Conservation (phyloP, 2,797 vertebrate genomes). For the Salmo trutta region DNA sequence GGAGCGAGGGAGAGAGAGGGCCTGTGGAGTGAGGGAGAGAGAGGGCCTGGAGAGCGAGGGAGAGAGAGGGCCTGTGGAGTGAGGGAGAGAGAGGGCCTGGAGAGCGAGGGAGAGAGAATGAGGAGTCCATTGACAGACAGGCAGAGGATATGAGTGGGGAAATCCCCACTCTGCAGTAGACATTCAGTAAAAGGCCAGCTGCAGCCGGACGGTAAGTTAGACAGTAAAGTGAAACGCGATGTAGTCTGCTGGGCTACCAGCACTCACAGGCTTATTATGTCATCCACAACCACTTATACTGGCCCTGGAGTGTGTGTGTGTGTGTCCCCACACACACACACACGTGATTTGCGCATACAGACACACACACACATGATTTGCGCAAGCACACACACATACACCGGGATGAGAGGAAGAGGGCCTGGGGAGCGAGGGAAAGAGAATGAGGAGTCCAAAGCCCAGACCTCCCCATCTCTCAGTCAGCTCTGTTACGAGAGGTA, state of each 20-base stretch:
- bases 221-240: constrained; percentile 5
- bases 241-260: constrained; percentile 7
- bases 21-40: too few relatives aligned
- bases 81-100: too few relatives aligned
- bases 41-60: too few relatives aligned
- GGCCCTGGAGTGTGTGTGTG: neutral
- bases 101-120: constrained; percentile 45
- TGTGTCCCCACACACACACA: neutral
- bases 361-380: neutral
- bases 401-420: neutral
- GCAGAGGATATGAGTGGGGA: constrained; percentile 71
- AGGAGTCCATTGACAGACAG: constrained; percentile 69
- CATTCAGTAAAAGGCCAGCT: constrained; percentile 77
- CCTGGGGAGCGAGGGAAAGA: too few relatives aligned
- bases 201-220: constrained; percentile 33
- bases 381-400: neutral
- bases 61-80: too few relatives aligned
- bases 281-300: constrained; percentile 8
- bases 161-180: constrained; percentile 70
- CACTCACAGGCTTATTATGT: constrained; percentile 6
- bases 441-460: neutral
- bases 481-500: neutral
- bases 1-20: too few relatives aligned
- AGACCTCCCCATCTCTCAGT: neutral
- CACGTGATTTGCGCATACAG: neutral